These are phyloP conservation scores for Gasteruption jaculator DNA, from an alignment of 2,888 invertebrate species.

Conservation along the genomic window DNA sequence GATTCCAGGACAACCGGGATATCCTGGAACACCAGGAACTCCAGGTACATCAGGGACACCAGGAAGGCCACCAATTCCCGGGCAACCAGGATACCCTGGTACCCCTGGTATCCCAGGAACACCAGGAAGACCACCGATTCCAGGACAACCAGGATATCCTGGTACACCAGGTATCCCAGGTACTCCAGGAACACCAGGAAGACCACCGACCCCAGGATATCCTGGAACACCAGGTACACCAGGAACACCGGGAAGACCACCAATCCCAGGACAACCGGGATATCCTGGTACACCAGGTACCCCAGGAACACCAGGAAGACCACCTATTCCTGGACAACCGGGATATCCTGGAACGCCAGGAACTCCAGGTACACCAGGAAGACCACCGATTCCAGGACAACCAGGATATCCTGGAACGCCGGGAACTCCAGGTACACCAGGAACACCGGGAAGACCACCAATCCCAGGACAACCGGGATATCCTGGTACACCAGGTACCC, in stretches of 20 bases:
- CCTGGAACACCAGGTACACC: constrained; percentile 37
- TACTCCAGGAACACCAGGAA: constrained; percentile 19
- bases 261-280: constrained; percentile 31
- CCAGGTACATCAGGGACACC: constrained; percentile 38
- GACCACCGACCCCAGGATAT: too few species aligned
- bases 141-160: constrained; percentile 41
- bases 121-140: constrained; percentile 24
- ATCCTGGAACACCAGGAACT: constrained; percentile 26
- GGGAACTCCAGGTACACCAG: constrained; percentile 18
- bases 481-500: constrained; percentile 32
- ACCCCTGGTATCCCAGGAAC: constrained; percentile 22
- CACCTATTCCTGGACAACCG: constrained; percentile 14
- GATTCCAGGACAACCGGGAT: constrained; percentile 29
- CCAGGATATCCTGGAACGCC: constrained; percentile 22
- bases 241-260: constrained; percentile 37
- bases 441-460: constrained; percentile 17
- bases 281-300: too few species aligned
- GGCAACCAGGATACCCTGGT: constrained; percentile 27
- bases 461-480: constrained; percentile 11
- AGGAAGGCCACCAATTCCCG: constrained; percentile 26
- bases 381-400: constrained; percentile 15
- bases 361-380: constrained; percentile 13
- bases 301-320: too few species aligned
- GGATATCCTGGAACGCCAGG: constrained; percentile 15
- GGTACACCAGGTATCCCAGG: constrained; percentile 5